phyloP scores from a whole-genome alignment of 2,888 invertebrate genomes.

The Sesamia inferens region DNA sequence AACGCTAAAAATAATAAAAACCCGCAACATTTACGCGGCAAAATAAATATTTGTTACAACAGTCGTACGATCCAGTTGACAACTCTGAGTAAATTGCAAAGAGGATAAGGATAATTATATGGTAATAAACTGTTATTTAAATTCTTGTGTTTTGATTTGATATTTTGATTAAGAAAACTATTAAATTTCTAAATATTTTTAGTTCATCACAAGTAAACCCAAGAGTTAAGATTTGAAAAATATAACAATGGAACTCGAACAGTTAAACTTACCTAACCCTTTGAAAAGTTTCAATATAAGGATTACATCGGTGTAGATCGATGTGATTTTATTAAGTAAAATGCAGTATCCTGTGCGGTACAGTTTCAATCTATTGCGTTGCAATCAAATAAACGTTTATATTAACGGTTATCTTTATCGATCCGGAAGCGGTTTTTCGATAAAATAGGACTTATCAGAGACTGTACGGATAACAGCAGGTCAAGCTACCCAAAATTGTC shows the following conservation, averaged over 20 bases:
- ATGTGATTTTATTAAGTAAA: too few species aligned
- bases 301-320: too few species aligned
- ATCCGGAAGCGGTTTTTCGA: neutral
- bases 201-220: neutral
- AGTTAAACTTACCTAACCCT: too few species aligned
- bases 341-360: too few species aligned
- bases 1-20: slow-evolving; percentile 51
- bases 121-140: neutral
- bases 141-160: slow-evolving; percentile 27
- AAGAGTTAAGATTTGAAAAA: neutral
- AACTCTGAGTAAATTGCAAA: slow-evolving; percentile 48
- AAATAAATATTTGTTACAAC: slow-evolving; percentile 25
- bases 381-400: too few species aligned
- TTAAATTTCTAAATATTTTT: neutral
- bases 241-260: neutral
- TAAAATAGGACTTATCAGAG: neutral
- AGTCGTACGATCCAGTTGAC: slow-evolving; percentile 39
- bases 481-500: too few species aligned
- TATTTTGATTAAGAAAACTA: slow-evolving; percentile 24
- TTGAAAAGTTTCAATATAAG: neutral
- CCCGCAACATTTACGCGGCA: slow-evolving; percentile 67
- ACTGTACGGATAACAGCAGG: too few species aligned
- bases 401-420: too few species aligned
- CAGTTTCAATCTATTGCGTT: too few species aligned
- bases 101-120: too few species aligned